Percentiles rank a stretch among this genome's conserved stretches.
These are phyloP conservation scores for Calidris pugnax DNA, from an alignment of 2,113 vertebrate genomes.

Conservation along the genomic window DNA sequence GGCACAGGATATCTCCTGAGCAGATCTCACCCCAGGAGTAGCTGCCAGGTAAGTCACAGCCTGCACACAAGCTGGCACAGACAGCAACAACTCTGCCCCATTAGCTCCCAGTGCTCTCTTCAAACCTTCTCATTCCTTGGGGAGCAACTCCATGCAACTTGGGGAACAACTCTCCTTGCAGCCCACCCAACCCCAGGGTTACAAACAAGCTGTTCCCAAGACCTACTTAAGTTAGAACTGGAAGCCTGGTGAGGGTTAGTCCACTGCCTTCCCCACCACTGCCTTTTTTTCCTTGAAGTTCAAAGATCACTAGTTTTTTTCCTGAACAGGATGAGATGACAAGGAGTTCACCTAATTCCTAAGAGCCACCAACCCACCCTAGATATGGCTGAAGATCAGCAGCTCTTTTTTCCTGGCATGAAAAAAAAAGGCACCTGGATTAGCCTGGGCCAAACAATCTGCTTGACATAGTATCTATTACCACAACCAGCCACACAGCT, in stretches of 20 bases:
- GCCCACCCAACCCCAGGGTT: neutral
- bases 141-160: fast-evolving
- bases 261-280: neutral
- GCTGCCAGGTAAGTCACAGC: neutral
- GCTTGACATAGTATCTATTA: neutral
- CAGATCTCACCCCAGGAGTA: neutral
- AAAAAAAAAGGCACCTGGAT: neutral
- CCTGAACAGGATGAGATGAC: neutral
- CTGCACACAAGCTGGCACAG: fast-evolving
- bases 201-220: neutral
- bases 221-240: neutral
- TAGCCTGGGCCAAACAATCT: neutral
- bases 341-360: neutral
- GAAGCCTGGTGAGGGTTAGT: neutral
- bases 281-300: neutral
- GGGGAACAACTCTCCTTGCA: neutral
- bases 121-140: neutral
- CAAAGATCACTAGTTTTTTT: neutral
- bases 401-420: neutral
- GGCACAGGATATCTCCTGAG: neutral
- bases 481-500: neutral
- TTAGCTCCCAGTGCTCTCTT: neutral
- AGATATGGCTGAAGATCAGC: neutral
- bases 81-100: neutral
- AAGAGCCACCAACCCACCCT: fast-evolving